Conservation (phyloP, 2,888 invertebrate genomes). For the Hartigia nigra region DNA sequence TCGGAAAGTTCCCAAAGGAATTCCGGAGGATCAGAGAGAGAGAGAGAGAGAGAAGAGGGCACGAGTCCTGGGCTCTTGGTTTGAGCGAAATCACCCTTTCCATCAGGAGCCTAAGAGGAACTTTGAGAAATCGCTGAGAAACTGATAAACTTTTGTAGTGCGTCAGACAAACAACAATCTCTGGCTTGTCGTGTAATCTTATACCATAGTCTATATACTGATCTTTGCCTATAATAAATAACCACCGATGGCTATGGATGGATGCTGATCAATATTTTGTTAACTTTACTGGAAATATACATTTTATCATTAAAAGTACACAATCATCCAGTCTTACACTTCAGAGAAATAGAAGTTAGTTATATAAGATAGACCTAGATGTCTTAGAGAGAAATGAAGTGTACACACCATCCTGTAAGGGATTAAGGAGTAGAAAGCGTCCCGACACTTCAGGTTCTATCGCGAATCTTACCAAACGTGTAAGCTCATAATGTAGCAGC, state of each 20-base stretch:
- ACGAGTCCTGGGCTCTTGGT: slow-evolving; percentile 4
- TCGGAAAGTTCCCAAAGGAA: slow-evolving; percentile 64
- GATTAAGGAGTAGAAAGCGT: slow-evolving; percentile 27
- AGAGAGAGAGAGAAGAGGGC: too few relatives aligned
- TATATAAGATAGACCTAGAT: background rate
- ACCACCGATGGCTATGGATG: background rate
- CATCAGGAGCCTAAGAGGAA: slow-evolving; percentile 1
- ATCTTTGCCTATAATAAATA: background rate
- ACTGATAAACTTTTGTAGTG: slow-evolving; percentile 53
- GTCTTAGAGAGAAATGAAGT: background rate
- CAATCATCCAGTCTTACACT: background rate
- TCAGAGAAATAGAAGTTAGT: background rate
- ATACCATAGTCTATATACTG: background rate
- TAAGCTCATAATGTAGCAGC: slow-evolving; percentile 47
- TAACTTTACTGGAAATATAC: too few relatives aligned
- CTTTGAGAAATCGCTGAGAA: slow-evolving; percentile 51
- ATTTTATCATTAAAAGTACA: background rate
- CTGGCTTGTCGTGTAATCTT: background rate
- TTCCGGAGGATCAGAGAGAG: slow-evolving; percentile 50
- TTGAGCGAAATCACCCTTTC: background rate
- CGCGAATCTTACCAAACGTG: slow-evolving; percentile 48
- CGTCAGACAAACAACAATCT: slow-evolving; percentile 49
- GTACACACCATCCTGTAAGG: background rate
- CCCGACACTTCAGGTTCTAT: slow-evolving; percentile 43
- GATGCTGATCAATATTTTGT: too few relatives aligned